phyloP scores from a whole-genome alignment of 2,888 invertebrate species.

The Ditylenchus weischeri region DNA sequence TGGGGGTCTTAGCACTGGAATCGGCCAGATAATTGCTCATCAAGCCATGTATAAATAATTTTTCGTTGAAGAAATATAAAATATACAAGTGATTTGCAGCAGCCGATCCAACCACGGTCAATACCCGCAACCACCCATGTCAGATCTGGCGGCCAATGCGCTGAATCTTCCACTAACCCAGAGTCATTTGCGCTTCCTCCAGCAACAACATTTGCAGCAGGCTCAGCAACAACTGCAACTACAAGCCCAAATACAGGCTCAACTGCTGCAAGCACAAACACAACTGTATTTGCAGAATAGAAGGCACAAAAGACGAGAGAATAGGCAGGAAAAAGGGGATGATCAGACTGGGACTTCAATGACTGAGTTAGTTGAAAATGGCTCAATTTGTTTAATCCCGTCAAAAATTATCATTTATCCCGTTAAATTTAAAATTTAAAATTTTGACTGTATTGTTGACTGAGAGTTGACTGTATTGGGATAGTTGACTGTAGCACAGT shows the following conservation, averaged over 20 bases:
- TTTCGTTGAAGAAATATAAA: too few species aligned
- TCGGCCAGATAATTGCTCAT: slow-evolving; percentile 10
- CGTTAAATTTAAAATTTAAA: too few species aligned
- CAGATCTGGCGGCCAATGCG: not conserved
- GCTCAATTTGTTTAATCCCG: too few species aligned
- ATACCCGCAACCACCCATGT: not conserved
- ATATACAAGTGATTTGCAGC: not conserved
- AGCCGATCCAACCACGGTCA: not conserved
- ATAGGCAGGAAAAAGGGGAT: slow-evolving; percentile 1
- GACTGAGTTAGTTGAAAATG: not conserved
- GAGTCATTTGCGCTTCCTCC: slow-evolving; percentile 9
- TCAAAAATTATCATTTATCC: too few species aligned
- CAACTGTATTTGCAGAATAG: slow-evolving; percentile 5
- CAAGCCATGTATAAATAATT: slow-evolving; percentile 1
- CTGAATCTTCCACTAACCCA: not conserved
- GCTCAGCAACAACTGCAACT: slow-evolving; percentile 16
- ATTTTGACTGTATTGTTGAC: too few species aligned
- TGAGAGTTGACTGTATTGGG: too few species aligned
- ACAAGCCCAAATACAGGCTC: slow-evolving; percentile 11
- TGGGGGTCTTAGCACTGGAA: not conserved
- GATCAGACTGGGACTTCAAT: slow-evolving; percentile 8
- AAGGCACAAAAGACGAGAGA: not conserved
- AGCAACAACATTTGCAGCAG: slow-evolving; percentile 11
- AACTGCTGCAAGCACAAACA: slow-evolving; percentile 17
- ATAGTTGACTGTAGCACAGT: too few species aligned